phyloP scores from a whole-genome alignment of 2,113 vertebrate species.

The Tretioscincus oriximinensis region DNA sequence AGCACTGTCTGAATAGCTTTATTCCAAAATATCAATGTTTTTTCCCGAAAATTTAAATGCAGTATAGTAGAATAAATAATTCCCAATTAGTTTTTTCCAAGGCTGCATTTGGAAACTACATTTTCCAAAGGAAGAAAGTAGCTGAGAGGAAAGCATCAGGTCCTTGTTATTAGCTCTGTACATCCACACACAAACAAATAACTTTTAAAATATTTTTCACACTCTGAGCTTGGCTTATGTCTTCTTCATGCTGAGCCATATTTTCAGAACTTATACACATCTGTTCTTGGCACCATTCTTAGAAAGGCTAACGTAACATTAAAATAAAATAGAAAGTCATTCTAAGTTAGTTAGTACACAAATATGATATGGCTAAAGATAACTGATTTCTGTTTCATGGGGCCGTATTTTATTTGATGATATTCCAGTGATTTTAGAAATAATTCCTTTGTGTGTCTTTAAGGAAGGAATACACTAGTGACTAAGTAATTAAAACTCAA shows the following conservation, averaged over 20 bases:
- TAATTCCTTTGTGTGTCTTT: slow-evolving; percentile 1
- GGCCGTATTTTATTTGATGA: not conserved
- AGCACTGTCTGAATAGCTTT: too few relatives aligned
- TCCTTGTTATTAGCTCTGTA: not conserved
- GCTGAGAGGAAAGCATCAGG: not conserved
- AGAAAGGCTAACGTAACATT: not conserved
- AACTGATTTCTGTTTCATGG: slow-evolving; percentile 28
- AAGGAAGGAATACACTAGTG: slow-evolving; percentile 48
- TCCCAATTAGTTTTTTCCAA: not conserved
- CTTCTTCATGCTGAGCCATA: not conserved
- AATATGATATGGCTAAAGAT: slow-evolving; percentile 26
- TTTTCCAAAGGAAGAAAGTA: not conserved
- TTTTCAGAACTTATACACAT: not conserved
- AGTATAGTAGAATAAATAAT: too few relatives aligned
- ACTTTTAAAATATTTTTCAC: too few relatives aligned
- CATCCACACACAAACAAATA: not conserved
- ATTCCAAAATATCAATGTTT: too few relatives aligned
- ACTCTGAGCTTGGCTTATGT: too few relatives aligned
- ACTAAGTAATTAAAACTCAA: slow-evolving; percentile 17
- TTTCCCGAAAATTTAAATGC: too few relatives aligned
- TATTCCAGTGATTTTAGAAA: slow-evolving; percentile 29
- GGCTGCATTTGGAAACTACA: too few relatives aligned
- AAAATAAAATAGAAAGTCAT: slow-evolving; percentile 29
- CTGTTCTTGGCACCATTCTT: not conserved
- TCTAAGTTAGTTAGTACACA: not conserved